Conservation (phyloP, 2,113 vertebrate species). For the Paedocypris sp. region DNA sequence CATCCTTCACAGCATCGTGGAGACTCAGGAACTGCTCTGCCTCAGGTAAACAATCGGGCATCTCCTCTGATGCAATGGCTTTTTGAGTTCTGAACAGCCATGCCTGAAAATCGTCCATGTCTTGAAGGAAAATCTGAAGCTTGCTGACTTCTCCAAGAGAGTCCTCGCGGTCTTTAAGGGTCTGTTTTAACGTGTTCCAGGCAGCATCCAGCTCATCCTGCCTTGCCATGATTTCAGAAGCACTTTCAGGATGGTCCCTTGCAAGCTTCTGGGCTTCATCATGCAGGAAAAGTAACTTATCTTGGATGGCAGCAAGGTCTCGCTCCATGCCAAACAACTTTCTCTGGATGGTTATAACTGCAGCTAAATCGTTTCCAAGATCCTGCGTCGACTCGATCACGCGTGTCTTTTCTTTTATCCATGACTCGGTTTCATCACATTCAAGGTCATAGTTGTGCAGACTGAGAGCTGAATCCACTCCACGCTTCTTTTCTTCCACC, state of each 20-base stretch:
- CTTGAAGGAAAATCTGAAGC: conserved; percentile 85
- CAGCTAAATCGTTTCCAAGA: conserved; percentile 76
- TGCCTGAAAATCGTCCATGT: conserved; percentile 86
- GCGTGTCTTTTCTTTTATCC: conserved; percentile 80
- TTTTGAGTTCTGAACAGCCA: conserved; percentile 88
- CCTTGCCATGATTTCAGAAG: conserved; percentile 56
- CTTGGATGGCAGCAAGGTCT: conserved; percentile 71
- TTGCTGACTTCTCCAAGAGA: conserved; percentile 86
- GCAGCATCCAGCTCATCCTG: conserved; percentile 48
- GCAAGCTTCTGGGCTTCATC: conserved; percentile 66
- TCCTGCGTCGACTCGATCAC: conserved; percentile 80
- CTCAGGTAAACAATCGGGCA: conserved; percentile 68
- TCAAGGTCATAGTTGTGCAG: conserved; percentile 85
- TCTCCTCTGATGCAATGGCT: conserved; percentile 75
- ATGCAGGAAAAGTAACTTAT: conserved; percentile 63
- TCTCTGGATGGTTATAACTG: conserved; percentile 84
- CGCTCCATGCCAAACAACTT: conserved; percentile 86
- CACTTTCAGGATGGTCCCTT: conserved; percentile 68
- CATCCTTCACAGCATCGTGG: conserved; percentile 63
- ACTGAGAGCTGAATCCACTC: conserved; percentile 73
- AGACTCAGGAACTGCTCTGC: conserved; percentile 74
- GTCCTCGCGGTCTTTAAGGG: conserved; percentile 67
- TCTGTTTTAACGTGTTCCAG: conserved; percentile 72
- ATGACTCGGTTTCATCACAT: conserved; percentile 78
- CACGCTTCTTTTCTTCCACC: conserved; percentile 65